A percentile compares a stretch with the other conserved stretches of the same genome.
phyloP scores from a whole-genome alignment of 2,113 vertebrate species.

The Elanoides forficatus region DNA sequence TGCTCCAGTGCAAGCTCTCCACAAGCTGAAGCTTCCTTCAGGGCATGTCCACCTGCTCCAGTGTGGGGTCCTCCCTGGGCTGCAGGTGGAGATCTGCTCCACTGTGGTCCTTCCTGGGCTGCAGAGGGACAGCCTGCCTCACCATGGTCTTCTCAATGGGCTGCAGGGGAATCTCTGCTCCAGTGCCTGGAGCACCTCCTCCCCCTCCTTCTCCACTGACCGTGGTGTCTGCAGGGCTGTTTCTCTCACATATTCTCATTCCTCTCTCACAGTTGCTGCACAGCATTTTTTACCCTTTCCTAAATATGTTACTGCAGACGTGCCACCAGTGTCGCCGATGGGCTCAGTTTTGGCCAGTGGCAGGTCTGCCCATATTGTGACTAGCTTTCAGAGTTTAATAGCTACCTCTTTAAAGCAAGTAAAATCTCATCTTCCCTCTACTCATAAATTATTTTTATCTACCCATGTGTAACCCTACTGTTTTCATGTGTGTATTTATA shows the following conservation, averaged over 20 bases:
- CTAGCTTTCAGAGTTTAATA: neutral
- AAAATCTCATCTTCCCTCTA: neutral
- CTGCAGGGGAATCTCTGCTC: neutral
- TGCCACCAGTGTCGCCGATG: accelerated
- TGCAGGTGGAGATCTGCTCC: neutral
- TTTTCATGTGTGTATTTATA: neutral
- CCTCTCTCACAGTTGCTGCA: neutral
- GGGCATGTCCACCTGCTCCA: accelerated
- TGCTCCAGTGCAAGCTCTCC: neutral
- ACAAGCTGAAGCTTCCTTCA: neutral
- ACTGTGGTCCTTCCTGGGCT: neutral
- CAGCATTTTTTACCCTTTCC: neutral
- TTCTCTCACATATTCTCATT: neutral
- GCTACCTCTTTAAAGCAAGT: neutral
- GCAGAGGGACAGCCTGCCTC: neutral
- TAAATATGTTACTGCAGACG: accelerated
- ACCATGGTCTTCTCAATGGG: neutral
- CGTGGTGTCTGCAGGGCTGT: neutral
- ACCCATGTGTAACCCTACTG: neutral
- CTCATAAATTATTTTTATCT: neutral
- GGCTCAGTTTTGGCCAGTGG: neutral
- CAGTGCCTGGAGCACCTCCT: neutral
- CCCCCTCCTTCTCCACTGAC: neutral
- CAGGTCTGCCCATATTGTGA: neutral
- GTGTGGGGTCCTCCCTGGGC: accelerated